phyloP scores from a whole-genome alignment of 2,797 vertebrate genomes.

The Melanotaenia parkinsoni region DNA sequence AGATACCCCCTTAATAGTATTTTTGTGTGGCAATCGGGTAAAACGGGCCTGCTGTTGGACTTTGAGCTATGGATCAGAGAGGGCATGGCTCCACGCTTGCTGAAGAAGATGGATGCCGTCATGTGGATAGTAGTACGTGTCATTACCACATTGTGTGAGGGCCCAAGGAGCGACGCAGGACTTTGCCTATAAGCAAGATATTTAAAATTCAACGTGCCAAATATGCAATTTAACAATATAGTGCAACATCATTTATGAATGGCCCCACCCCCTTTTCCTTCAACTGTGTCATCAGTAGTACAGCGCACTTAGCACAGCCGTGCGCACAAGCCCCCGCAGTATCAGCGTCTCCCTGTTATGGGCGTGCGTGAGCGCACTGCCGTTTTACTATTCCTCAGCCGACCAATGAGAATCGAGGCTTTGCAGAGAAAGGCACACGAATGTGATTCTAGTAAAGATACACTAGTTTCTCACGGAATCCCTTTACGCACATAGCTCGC shows the following conservation, averaged over 20 bases:
- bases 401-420: constrained; percentile 80
- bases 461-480: constrained; percentile 81
- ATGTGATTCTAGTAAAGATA: constrained; percentile 80
- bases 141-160: constrained; percentile 64
- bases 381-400: constrained; percentile 75
- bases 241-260: constrained; percentile 72
- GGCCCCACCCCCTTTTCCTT: constrained; percentile 64
- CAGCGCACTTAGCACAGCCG: constrained; percentile 61
- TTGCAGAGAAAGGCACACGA: constrained; percentile 78
- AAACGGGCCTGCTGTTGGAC: constrained; percentile 64
- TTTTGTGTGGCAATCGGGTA: constrained; percentile 25
- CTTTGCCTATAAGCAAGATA: constrained; percentile 24
- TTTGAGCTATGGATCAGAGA: constrained; percentile 61
- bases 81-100: constrained; percentile 62
- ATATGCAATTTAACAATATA: constrained; percentile 58
- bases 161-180: constrained; percentile 19
- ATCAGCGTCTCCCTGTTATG: constrained; percentile 66
- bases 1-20: constrained; percentile 5
- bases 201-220: constrained; percentile 29
- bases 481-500: constrained; percentile 76
- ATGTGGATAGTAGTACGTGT: constrained; percentile 76
- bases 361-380: constrained; percentile 71
- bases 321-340: constrained; percentile 67
- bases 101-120: constrained; percentile 79
- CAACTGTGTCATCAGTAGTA: constrained; percentile 54